Evolutionary conservation across 2,797 vertebrate species (phyloP).

Genomic region (Melanotaenia maccullochi): DNA sequence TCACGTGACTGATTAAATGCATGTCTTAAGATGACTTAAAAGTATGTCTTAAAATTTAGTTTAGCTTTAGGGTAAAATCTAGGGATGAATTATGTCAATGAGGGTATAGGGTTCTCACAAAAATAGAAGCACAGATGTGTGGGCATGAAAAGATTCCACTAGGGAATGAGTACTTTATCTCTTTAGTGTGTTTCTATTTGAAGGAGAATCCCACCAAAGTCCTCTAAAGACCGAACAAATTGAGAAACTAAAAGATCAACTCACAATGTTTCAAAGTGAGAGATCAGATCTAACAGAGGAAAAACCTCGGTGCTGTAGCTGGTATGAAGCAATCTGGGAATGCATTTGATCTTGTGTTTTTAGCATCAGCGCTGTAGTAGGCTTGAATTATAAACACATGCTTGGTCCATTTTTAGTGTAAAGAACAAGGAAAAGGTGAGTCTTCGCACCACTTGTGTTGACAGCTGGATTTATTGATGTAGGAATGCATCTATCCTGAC

Average conservation of each 20-base stretch:
- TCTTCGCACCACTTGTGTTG: background rate
- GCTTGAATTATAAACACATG: background rate
- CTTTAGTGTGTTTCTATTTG: constrained; percentile 12
- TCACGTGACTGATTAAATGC: constrained; percentile 46
- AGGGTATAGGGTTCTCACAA: background rate
- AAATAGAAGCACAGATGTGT: background rate
- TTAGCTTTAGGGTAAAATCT: background rate
- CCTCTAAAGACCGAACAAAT: constrained; percentile 10
- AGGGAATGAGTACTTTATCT: constrained; percentile 4
- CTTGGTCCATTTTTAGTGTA: background rate
- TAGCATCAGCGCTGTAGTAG: background rate
- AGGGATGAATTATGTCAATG: background rate
- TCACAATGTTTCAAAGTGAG: background rate
- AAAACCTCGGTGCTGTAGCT: background rate
- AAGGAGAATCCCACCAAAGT: constrained; percentile 14
- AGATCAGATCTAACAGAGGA: background rate
- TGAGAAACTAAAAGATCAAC: constrained; percentile 9
- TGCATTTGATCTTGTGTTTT: constrained; percentile 13
- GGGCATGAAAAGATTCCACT: constrained; percentile 6
- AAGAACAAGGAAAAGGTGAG: background rate
- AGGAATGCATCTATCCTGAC: background rate
- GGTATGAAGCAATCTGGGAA: background rate
- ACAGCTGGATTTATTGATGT: background rate
- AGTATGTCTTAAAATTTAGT: background rate
- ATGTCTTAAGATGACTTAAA: constrained; percentile 9